These are phyloP conservation scores for Cebidichthys violaceus DNA, from an alignment of 2,113 vertebrate genomes.

Conservation along the genomic window DNA sequence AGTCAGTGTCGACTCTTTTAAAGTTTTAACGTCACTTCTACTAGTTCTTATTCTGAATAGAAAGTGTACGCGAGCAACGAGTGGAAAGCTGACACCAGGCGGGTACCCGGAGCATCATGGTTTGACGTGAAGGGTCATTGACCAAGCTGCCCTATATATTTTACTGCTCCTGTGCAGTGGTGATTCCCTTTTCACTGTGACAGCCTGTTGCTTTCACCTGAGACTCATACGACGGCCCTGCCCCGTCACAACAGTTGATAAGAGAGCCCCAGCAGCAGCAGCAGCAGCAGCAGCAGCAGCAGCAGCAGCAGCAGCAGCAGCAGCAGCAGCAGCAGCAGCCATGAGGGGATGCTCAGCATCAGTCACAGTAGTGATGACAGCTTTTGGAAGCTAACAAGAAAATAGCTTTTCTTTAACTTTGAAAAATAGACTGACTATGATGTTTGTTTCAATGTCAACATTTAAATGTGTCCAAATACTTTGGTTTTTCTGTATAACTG, in stretches of 20 bases:
- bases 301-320: no score
- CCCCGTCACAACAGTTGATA: background rate
- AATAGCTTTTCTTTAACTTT: background rate
- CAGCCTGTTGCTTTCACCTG: background rate
- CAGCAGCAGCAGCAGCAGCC: background rate
- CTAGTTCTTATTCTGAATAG: no score
- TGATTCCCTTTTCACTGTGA: background rate
- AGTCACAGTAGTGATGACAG: conserved; percentile 1
- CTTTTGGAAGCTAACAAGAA: conserved; percentile 3
- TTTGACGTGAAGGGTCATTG: no score
- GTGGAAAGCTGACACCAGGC: no score
- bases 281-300: no score
- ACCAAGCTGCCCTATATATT: no score
- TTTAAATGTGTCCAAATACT: no score
- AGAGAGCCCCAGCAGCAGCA: conserved; percentile 1
- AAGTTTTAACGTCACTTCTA: no score
- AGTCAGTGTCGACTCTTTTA: no score
- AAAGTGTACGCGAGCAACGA: no score
- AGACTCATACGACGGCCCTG: background rate
- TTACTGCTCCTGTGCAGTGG: background rate
- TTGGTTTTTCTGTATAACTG: no score
- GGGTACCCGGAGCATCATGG: no score
- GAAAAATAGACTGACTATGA: background rate
- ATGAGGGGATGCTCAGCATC: background rate
- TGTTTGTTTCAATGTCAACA: background rate